These are phyloP conservation scores for Microctonus hyperodae DNA, from an alignment of 2,888 invertebrate genomes.

Conservation along the genomic window DNA sequence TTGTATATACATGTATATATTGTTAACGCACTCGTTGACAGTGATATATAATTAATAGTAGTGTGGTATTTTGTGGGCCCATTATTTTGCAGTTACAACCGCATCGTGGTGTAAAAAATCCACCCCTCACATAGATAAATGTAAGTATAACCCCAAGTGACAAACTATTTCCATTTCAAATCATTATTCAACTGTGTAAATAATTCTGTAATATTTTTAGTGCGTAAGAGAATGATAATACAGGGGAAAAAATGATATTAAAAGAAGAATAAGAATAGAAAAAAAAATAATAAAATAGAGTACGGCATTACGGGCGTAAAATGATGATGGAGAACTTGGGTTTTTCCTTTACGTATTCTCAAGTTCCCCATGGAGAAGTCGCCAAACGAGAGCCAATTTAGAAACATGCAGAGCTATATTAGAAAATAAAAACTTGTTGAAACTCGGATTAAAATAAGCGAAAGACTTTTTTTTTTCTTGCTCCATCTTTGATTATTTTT, in stretches of 20 bases:
- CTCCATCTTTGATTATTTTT: background rate
- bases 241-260: background rate
- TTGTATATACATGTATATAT: no score
- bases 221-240: conserved; percentile 21
- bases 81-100: conserved; percentile 50
- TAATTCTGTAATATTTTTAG: conserved; percentile 50
- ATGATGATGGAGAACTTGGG: conserved; percentile 14
- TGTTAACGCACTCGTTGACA: no score
- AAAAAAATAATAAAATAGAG: background rate
- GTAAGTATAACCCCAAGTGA: background rate
- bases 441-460: conserved; percentile 59
- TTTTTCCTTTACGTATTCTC: background rate
- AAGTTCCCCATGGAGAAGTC: conserved; percentile 33
- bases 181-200: conserved; percentile 2
- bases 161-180: conserved; percentile 10
- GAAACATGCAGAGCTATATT: conserved; percentile 30
- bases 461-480: conserved; percentile 33
- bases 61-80: conserved; percentile 45
- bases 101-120: background rate
- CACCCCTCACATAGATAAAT: background rate
- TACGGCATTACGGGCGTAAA: background rate
- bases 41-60: background rate
- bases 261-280: background rate
- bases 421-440: conserved; percentile 52
- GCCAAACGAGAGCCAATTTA: conserved; percentile 60